Evolutionary conservation across 2,113 vertebrate genomes (phyloP).

Genomic region (Prunella fulvescens): DNA sequence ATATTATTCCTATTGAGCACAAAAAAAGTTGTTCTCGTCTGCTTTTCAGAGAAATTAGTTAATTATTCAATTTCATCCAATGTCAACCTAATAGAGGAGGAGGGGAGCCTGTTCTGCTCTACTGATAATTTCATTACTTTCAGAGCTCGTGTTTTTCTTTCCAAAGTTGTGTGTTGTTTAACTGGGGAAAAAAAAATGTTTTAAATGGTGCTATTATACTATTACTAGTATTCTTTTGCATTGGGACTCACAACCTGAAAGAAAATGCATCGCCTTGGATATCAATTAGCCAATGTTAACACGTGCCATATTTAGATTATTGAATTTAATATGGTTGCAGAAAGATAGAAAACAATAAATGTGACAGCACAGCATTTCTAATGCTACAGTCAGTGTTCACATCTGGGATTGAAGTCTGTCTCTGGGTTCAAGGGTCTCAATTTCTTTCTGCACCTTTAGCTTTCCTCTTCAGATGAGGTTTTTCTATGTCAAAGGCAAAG

Average conservation of each 20-base stretch:
- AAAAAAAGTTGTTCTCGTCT: not conserved
- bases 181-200: not conserved
- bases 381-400: fast-evolving
- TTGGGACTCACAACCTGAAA: not conserved
- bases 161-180: not conserved
- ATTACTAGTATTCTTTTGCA: not conserved
- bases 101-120: not conserved
- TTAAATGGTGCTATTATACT: not conserved
- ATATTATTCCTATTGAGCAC: not conserved
- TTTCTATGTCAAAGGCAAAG: not conserved
- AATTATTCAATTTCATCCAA: not conserved
- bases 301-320: not conserved
- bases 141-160: not conserved
- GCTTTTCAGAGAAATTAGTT: not conserved
- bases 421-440: not conserved
- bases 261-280: not conserved
- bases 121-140: not conserved
- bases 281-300: not conserved
- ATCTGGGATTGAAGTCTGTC: not conserved
- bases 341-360: not conserved
- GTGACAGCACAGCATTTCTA: not conserved
- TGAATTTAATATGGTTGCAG: not conserved
- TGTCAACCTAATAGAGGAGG: not conserved
- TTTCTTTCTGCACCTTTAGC: not conserved
- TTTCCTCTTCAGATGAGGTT: not conserved